Evolutionary conservation across 2,113 vertebrate species (phyloP), one percentile per base, ranked within the genome.

Genomic region (Otocyon megalotis): DNA sequence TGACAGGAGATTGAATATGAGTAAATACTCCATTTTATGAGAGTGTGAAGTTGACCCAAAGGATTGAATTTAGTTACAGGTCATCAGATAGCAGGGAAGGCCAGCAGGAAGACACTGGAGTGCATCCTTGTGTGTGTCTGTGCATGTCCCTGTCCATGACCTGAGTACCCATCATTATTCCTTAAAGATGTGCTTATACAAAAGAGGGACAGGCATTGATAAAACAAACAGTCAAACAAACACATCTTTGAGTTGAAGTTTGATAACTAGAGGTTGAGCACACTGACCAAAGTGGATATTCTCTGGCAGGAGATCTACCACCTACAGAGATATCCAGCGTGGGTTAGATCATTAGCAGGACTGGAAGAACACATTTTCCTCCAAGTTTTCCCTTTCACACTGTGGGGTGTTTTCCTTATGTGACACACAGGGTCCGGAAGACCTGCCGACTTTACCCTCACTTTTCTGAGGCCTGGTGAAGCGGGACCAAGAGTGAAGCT

Each of bases 251-350:
- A 79, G 71, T 58, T 82, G 84, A 50, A 58, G 37, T 80, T 79
- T 77, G 79, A 62, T 90, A 93, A 89, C 17, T 16, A 12, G n/a
- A 84, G 60, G 3, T 26, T 43, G 20, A 93, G 20, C 37, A 54
- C 54, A 71, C 72, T 54, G 74, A 92, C 53, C 72, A 62, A 79
- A 62, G 62, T n/a, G 43, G n/a, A 72, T 67, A 85, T 96, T 93
- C 80, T 48, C 37, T 71, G n/a, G 62, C 28, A 35, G 8, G 37
- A 71, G 8, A 60, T 14, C n/a, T 63, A 71, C 28, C 54, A 62
- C 69, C n/a, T 83, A 62, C 3, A n/a, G 48, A 90, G 86, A 86
- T 10, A 67, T 30, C 43, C 74, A 71, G 13, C 69, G 32, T 82
- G 60, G 28, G 7, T 80, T 62, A 63, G 54, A 94, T n/a, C 32